phyloP scores from a whole-genome alignment of 2,888 invertebrate genomes.

The Tenthredo scrophulariae region DNA sequence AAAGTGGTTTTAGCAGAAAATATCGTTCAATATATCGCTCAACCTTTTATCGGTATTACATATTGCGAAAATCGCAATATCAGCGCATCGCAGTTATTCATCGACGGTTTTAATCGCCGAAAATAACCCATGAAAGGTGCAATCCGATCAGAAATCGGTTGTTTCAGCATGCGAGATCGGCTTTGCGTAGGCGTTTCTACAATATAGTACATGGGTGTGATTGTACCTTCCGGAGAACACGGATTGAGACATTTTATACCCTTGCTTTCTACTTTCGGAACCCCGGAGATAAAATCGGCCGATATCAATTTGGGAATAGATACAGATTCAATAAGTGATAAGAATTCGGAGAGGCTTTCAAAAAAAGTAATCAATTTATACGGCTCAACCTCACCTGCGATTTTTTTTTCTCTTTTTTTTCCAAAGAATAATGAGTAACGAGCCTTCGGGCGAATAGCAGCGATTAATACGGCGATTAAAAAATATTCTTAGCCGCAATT shows the following conservation, averaged over 20 bases:
- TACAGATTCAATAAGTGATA: background rate
- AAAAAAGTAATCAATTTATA: background rate
- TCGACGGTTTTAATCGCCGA: background rate
- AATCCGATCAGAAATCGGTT: background rate
- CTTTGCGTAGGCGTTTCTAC: background rate
- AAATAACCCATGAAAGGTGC: background rate
- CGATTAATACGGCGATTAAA: background rate
- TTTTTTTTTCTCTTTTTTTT: background rate
- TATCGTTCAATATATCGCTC: slow-evolving; percentile 36
- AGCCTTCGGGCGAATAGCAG: background rate
- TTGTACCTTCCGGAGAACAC: background rate
- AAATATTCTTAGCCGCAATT: background rate
- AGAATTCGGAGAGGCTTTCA: background rate
- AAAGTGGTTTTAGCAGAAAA: slow-evolving; percentile 67
- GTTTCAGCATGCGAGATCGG: background rate
- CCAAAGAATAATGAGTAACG: background rate
- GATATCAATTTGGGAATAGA: background rate
- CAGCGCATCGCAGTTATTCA: background rate
- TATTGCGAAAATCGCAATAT: background rate
- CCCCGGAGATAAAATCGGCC: background rate
- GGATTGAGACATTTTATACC: background rate
- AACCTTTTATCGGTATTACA: background rate
- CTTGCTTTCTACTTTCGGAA: slow-evolving; percentile 25
- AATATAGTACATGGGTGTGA: background rate
- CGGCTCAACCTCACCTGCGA: background rate